Evolutionary conservation across 2,797 vertebrate genomes (phyloP).

Genomic region (Coendou prehensilis): DNA sequence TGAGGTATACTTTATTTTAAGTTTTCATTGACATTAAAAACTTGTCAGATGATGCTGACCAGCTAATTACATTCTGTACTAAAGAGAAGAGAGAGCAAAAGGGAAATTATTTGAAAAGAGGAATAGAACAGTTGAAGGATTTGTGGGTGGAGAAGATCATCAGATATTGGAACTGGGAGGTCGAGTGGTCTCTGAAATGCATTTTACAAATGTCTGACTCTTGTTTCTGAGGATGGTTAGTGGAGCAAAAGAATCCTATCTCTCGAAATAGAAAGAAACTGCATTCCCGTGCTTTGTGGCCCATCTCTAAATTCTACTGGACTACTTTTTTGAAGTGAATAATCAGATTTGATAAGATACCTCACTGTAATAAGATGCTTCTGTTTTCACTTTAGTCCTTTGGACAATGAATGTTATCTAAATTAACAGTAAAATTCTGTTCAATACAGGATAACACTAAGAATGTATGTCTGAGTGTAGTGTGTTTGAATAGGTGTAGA

Average conservation of each 20-base stretch:
- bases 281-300: background rate
- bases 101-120: slow-evolving; percentile 22
- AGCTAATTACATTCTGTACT: slow-evolving; percentile 3
- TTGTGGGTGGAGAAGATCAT: background rate
- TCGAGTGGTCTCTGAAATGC: background rate
- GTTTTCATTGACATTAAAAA: background rate
- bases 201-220: slow-evolving; percentile 29
- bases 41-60: background rate
- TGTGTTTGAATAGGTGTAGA: background rate
- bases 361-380: slow-evolving; percentile 55
- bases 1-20: slow-evolving; percentile 2
- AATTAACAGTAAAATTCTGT: slow-evolving; percentile 40
- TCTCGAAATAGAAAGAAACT: slow-evolving; percentile 3
- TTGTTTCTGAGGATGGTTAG: background rate
- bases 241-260: background rate
- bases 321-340: slow-evolving; percentile 25
- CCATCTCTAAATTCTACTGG: background rate
- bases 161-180: background rate
- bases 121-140: background rate
- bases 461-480: background rate
- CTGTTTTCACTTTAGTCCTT: slow-evolving; percentile 57
- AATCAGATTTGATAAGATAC: slow-evolving; percentile 65
- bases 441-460: background rate
- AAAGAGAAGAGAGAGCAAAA: background rate
- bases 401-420: slow-evolving; percentile 29